Evolutionary conservation across 92 coral and sea anemone genomes (phyloP), one percentile per base, ranked within the genome.

Genomic region (Palythoa heliodiscus): DNA sequence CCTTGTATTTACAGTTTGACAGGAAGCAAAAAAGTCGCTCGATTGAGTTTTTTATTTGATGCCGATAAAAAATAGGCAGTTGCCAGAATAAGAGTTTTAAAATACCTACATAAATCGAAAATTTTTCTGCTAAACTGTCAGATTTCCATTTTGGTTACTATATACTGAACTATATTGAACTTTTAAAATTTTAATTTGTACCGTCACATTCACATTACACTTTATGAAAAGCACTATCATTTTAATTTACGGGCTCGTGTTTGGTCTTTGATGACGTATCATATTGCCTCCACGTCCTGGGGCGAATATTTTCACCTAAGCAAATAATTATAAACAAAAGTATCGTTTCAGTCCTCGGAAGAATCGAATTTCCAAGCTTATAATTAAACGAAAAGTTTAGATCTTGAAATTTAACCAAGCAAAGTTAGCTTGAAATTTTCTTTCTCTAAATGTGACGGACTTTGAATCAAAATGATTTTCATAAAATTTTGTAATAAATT

Each of bases 221-320:
- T 38, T 72, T 52, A 57, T 50, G 43, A 61, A 43, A 68, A 23
- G 54, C 70, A 17, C n/a, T 66, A 66, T 64, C 50, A 37, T 40
- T 40, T 78, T 78, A 67, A 78, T 78, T 78, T 78, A 78, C 16
- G 53, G 22, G 70, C 64, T 61, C 53, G 13, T 52, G 52, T 79
- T 80, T 63, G 57, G 37, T 40, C 58, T 22, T 63, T 80, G 20
- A 50, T 40, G 84, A 80, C 47, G 61, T 66, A 66, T 66, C 74
- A 24, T 66, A 48, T 78, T 50, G 23, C 71, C 43, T 20, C 47
- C 63, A 25, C 64, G 11, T 43, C 84, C 73, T 68, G 73, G 20
- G 74, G 84, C 67, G 74, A 67, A 40, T 43, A 8, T 40, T 47
- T 80, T 48, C 47, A 40, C 74, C 50, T 8, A 20, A 64, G 74